Evolutionary conservation across 2,888 invertebrate genomes (phyloP), one percentile per base, ranked within the genome.

Genomic region (Temnothorax unifasciatus): DNA sequence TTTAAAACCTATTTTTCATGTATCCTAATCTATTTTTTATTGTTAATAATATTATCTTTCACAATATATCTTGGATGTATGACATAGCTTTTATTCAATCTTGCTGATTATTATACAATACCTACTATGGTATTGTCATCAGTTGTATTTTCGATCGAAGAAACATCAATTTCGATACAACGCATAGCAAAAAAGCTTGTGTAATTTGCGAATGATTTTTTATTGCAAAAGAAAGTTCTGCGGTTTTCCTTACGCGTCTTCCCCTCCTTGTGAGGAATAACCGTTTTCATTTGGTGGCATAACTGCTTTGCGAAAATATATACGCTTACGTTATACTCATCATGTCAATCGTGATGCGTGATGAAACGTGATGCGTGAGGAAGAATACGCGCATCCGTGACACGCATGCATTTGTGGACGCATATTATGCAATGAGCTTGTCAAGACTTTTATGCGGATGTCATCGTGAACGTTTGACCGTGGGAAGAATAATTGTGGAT

Each of bases 401-500:
- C 66, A 76, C 52, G 66, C 76, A 76, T 76, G 76, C 76, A 76
- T 25, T 76, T 18, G 59, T 64, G 44, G 63, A 54, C 34, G 54
- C 57, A 52, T 57, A 57, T 82, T 76, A 82, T 79, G 79, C 63
- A 77, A 64, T 66, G 79, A 77, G 61, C 44, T 61, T 61, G 77
- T 63, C 38, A 52, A 47, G 38, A 57, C 47, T 44, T 66, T 64
- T 66, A 64, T 77, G 38, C 64, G 64, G 34, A 66, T 82, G 64
- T 76, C 64, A 25, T 82, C 38, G 64, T n/a, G 13, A 63, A 66
- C 57, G 47, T 79, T 82, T 66, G 34, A 66, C 57, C 79, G 79
- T 82, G 57, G 71, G 75, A 79, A 86, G 61, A 83, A 71, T 82
- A 79, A 76, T 15, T 47, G 38, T 63, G 76, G 41, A 73, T 84